A percentile compares a stretch with the other conserved stretches of the same genome.
Evolutionary conservation across 2,888 invertebrate species (phyloP).

Genomic region (Leptopterna dolabrata): DNA sequence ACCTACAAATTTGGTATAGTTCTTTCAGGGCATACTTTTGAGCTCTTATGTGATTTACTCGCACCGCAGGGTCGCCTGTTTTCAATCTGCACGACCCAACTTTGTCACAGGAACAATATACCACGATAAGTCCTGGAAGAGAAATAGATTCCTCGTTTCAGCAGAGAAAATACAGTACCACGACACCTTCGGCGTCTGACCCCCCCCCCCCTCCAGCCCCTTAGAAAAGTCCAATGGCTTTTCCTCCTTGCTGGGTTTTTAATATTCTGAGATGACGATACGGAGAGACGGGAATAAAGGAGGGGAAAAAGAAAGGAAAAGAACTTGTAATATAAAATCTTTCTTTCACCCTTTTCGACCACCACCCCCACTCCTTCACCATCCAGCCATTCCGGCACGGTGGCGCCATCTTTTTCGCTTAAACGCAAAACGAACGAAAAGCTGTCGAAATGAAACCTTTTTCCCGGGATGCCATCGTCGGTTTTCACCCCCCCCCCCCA

Average conservation of each 20-base stretch:
- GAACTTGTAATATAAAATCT: conserved; percentile 40
- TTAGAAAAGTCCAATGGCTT: background rate
- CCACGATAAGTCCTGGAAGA: too few relatives aligned
- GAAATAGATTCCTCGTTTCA: too few relatives aligned
- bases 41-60: too few relatives aligned
- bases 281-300: background rate
- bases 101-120: too few relatives aligned
- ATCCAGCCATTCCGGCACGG: background rate
- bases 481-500: background rate
- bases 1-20: too few relatives aligned
- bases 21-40: too few relatives aligned
- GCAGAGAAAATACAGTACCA: too few relatives aligned
- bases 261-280: conserved; percentile 51
- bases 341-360: conserved; percentile 15
- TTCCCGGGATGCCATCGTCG: background rate
- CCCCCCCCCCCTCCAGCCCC: background rate
- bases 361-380: background rate
- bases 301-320: background rate
- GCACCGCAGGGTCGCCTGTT: too few relatives aligned
- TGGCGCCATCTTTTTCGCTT: conserved; percentile 25
- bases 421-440: conserved; percentile 30
- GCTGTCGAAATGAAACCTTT: conserved; percentile 52
- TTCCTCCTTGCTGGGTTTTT: conserved; percentile 43
- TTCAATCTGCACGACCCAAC: too few relatives aligned
- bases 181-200: too few relatives aligned